phyloP scores from a whole-genome alignment of 2,797 vertebrate genomes.

The Thamnophis elegans region DNA sequence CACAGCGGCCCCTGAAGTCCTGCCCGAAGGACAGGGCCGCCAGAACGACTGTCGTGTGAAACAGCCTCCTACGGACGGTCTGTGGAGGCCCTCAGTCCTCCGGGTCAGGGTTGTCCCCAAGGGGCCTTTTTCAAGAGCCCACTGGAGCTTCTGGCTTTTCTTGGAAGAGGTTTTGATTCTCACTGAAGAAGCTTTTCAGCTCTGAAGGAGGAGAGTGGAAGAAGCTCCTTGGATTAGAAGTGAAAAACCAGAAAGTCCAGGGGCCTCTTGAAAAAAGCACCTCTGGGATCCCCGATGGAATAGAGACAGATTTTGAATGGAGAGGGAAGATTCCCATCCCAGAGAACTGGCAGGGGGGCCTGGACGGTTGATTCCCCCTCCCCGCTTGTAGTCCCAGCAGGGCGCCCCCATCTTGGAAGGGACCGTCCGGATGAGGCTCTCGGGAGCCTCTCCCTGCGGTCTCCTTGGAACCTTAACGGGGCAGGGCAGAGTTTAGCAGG shows the following conservation, averaged over 20 bases:
- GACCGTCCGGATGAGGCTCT: neutral
- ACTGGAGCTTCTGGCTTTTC: no score
- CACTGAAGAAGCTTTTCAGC: no score
- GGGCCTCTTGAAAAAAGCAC: no score
- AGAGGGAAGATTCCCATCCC: neutral
- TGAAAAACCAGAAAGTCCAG: no score
- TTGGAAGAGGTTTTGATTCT: no score
- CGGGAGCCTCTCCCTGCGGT: neutral
- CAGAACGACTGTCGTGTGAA: neutral
- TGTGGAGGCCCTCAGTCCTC: no score
- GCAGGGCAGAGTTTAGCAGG: neutral
- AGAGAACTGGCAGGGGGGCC: neutral
- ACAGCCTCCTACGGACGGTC: neutral
- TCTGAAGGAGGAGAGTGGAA: no score
- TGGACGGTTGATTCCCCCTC: rapidly evolving
- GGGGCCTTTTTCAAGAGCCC: no score
- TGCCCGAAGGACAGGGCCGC: neutral
- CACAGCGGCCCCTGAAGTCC: neutral
- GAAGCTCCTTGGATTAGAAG: no score
- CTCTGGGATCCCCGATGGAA: neutral
- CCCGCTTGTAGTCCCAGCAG: neutral
- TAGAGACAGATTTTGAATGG: neutral
- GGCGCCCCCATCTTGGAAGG: neutral
- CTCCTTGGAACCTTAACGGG: neutral
- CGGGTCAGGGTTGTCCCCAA: no score